Base-by-base conservation (phyloP, 2,113 vertebrate genomes). In the Sciurus niger region DNA sequence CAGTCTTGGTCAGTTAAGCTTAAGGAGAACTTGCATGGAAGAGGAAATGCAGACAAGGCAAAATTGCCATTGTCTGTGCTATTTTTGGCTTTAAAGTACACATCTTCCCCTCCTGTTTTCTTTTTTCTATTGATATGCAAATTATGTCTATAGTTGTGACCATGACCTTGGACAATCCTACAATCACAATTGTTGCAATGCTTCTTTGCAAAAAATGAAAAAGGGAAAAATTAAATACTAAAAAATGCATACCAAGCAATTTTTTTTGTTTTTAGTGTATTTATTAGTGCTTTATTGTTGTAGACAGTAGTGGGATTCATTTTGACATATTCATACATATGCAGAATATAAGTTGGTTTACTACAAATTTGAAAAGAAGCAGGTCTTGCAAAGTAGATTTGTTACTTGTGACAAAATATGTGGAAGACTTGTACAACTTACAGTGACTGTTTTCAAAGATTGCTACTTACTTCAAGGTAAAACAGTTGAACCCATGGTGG, bases 1-100 rank as follows among this genome's bases (percentile, higher is more conserved):
- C 99, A 98, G 99, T 99, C 32, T 99, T 99, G 20, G 99, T 99
- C n/a, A 99, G 99, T 97, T 99, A 98, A 98, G 91, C 96, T 63
- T 34, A 34, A 28, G n/a, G 97, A 67, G 65, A 67, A 68, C 14
- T 68, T 16, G 2, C 1, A 28, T 14, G 1, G 0, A 6, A 43
- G 73, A 40, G 46, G 40, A 76, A 43, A 43, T 43, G 24, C 73
- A 46, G 32, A 68, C 32, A 13, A 68, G 32, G 32, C 6, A 13
- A 68, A 68, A 34, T 68, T 34, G 30, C 40, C 70, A 67, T 16
- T 37, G 34, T 92, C 91, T 58, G 55, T 65, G 53, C 28, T 40
- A 58, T 58, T n/a, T 32, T 16, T 68, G 5, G 34, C 98, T 98
- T 98, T 97, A 97, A 98, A 98, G 94, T 98, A 97, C 95, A 97